These are phyloP conservation scores for Dexiosoma caninum DNA, from an alignment of 2,888 invertebrate species.

Conservation along the genomic window DNA sequence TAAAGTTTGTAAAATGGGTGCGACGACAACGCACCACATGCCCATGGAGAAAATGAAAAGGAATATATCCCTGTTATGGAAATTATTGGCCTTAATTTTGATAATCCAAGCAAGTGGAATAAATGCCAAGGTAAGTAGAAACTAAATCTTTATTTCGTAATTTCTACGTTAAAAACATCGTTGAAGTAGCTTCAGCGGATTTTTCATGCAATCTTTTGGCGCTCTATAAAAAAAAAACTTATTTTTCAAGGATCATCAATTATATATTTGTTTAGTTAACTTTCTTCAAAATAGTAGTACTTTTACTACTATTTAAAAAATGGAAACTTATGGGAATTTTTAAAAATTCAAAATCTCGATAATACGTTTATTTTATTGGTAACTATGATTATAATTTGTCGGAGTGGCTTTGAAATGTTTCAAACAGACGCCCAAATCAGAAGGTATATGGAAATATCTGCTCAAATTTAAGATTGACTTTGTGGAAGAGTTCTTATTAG, in stretches of 20 bases:
- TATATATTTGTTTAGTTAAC: too few species aligned
- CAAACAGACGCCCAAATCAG: too few species aligned
- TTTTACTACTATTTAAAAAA: background rate
- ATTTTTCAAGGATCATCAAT: too few species aligned
- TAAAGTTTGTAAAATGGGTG: slow-evolving; percentile 64
- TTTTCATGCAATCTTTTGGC: too few species aligned
- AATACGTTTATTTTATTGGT: too few species aligned
- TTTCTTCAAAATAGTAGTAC: background rate
- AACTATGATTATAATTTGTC: too few species aligned
- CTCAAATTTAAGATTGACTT: too few species aligned
- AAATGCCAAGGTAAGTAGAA: slow-evolving; percentile 68
- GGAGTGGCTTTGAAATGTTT: too few species aligned
- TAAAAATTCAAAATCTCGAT: background rate
- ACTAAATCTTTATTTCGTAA: background rate
- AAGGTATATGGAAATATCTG: too few species aligned
- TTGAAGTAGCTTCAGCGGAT: background rate
- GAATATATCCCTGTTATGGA: slow-evolving; percentile 66
- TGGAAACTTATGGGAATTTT: too few species aligned
- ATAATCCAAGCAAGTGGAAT: slow-evolving; percentile 68
- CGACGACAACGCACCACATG: slow-evolving; percentile 43
- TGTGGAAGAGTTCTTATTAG: too few species aligned
- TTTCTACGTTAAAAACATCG: background rate
- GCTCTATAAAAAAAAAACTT: too few species aligned
- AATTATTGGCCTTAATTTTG: slow-evolving; percentile 67
- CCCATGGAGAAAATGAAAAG: slow-evolving; percentile 63